A percentile compares a stretch with the other conserved stretches of the same genome.
Evolutionary conservation across 2,888 invertebrate species (phyloP).

Genomic region (Melieria crassipennis): DNA sequence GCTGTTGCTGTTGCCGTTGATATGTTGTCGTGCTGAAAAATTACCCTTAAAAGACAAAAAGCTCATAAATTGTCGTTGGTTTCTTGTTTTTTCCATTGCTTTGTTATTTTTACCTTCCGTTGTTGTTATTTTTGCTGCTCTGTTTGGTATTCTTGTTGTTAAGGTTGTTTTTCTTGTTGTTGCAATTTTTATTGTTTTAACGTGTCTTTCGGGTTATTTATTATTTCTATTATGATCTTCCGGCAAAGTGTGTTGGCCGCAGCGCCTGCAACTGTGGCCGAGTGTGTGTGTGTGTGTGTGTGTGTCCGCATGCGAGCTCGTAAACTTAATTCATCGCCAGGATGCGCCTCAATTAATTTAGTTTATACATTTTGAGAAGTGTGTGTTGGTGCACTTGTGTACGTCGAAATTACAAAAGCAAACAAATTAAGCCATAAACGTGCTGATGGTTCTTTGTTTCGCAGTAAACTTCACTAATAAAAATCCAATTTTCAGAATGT

Average conservation of each 20-base stretch:
- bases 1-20: conserved; percentile 21
- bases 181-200: conserved; percentile 37
- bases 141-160: conserved; percentile 8
- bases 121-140: conserved; percentile 18
- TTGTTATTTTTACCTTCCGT: conserved; percentile 17
- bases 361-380: neutral
- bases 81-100: conserved; percentile 6
- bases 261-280: neutral
- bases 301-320: neutral
- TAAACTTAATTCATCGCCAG: neutral
- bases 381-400: no score
- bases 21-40: conserved; percentile 46
- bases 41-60: conserved; percentile 52
- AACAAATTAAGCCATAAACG: no score
- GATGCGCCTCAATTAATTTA: conserved; percentile 15
- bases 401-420: no score
- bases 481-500: neutral
- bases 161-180: conserved; percentile 27
- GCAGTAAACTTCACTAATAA: neutral
- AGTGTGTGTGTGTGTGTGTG: neutral
- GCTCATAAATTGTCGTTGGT: conserved; percentile 51
- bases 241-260: conserved; percentile 19
- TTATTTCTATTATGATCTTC: conserved; percentile 32
- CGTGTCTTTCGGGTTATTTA: conserved; percentile 41
- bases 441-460: no score